Evolutionary conservation across 1,140 invertebrate genomes (phyloP).

Genomic region (Pantala flavescens): DNA sequence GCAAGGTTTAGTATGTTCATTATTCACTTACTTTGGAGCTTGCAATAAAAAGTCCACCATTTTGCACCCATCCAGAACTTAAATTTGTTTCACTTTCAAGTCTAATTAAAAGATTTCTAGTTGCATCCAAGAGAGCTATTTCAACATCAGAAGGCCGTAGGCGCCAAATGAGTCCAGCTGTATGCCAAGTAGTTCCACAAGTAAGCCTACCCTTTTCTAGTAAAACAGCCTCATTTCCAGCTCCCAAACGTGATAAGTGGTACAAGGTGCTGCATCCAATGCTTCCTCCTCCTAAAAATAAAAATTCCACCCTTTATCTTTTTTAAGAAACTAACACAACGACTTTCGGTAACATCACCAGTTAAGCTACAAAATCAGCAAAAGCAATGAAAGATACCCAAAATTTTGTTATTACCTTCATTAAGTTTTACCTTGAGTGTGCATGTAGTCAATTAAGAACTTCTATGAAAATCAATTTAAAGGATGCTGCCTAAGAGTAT

Average conservation of each 20-base stretch:
- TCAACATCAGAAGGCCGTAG: conserved; percentile 72
- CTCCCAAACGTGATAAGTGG: conserved; percentile 65
- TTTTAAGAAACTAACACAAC: too few relatives aligned
- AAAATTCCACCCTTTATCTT: too few relatives aligned
- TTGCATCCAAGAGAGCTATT: conserved; percentile 59
- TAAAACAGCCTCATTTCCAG: conserved; percentile 54
- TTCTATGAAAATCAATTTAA: too few relatives aligned
- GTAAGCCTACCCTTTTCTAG: conserved; percentile 63
- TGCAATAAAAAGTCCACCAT: conserved; percentile 80
- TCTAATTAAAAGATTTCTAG: conserved; percentile 49
- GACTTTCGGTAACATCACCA: too few relatives aligned
- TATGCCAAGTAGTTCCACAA: conserved; percentile 81
- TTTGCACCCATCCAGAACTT: conserved; percentile 74
- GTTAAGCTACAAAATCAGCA: too few relatives aligned
- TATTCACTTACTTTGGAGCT: conserved; percentile 47
- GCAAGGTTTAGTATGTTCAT: too few relatives aligned
- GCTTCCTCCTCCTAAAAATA: conserved; percentile 61
- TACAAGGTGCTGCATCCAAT: conserved; percentile 80
- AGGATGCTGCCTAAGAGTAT: too few relatives aligned
- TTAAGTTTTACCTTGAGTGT: too few relatives aligned
- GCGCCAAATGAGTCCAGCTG: conserved; percentile 71
- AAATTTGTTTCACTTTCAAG: conserved; percentile 68
- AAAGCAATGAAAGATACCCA: too few relatives aligned
- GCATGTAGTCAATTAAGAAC: too few relatives aligned
- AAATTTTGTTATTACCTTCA: too few relatives aligned